Conservation (phyloP, 2,888 invertebrate species). For the Entomobrya multifasciata region DNA sequence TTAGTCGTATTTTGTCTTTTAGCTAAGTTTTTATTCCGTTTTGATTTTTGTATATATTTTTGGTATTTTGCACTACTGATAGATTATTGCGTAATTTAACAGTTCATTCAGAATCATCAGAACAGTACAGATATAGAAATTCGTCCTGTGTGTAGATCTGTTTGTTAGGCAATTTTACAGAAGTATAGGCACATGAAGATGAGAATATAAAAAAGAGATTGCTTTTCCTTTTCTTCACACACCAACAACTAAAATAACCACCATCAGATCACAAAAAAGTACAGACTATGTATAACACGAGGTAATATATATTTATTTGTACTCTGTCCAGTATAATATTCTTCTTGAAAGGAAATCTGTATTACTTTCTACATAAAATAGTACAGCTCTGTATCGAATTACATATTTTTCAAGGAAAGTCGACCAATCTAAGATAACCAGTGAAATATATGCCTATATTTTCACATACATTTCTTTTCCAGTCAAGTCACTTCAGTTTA, state of each 20-base stretch:
- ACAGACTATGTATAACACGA: conserved; percentile 2
- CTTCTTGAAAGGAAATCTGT: no score
- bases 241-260: background rate
- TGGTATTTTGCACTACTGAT: no score
- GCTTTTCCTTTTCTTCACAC: conserved; percentile 19
- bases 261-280: no score
- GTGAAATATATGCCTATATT: no score
- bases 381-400: no score
- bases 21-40: conserved; percentile 47
- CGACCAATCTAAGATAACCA: no score
- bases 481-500: conserved; percentile 12
- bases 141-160: conserved; percentile 27
- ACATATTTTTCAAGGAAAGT: no score
- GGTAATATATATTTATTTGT: background rate
- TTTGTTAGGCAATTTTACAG: conserved; percentile 45
- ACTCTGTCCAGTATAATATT: background rate
- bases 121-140: no score
- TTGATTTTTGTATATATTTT: background rate
- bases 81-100: no score
- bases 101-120: no score
- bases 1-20: conserved; percentile 13
- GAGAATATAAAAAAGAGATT: background rate
- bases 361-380: no score
- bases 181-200: background rate
- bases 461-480: no score